Conservation (phyloP, 2,797 vertebrate genomes). For the Melanotaenia parkinsoni region DNA sequence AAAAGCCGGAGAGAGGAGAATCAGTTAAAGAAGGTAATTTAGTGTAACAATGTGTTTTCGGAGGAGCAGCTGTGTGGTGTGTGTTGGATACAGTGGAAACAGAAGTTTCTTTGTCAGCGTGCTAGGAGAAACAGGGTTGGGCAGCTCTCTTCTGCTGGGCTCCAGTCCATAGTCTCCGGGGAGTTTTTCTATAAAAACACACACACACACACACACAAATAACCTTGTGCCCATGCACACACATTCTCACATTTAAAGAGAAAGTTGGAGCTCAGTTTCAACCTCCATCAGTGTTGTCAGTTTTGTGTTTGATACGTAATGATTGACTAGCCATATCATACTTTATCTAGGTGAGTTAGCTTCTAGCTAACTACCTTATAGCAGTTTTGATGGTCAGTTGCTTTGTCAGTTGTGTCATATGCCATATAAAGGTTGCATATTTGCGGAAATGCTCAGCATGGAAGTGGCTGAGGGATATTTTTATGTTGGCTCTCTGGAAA, state of each 20-base stretch:
- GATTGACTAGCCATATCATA: constrained; percentile 16
- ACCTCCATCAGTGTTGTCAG: not conserved
- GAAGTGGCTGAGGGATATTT: constrained; percentile 6
- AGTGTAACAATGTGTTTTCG: constrained; percentile 49
- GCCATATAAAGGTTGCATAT: not conserved
- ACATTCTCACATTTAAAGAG: constrained; percentile 10
- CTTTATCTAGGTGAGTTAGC: constrained; percentile 41
- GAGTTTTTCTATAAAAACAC: constrained; percentile 58
- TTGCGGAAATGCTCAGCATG: constrained; percentile 9
- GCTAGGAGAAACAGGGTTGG: constrained; percentile 39
- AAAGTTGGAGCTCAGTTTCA: constrained; percentile 16
- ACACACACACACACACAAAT: constrained; percentile 29
- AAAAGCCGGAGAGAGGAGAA: constrained; percentile 30
- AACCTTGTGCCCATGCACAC: constrained; percentile 18
- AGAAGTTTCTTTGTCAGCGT: constrained; percentile 79
- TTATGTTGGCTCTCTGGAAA: constrained; percentile 2
- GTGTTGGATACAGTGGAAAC: constrained; percentile 76
- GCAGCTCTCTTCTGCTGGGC: constrained; percentile 40
- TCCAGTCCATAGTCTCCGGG: constrained; percentile 52
- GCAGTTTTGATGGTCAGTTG: constrained; percentile 9
- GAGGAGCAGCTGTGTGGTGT: constrained; percentile 61
- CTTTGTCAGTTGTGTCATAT: constrained; percentile 4
- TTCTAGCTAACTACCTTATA: constrained; percentile 18
- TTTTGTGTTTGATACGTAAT: constrained; percentile 8
- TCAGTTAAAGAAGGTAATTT: constrained; percentile 53